These are phyloP conservation scores for Rhagonycha lutea DNA, from an alignment of 2,888 invertebrate genomes.

Conservation along the genomic window DNA sequence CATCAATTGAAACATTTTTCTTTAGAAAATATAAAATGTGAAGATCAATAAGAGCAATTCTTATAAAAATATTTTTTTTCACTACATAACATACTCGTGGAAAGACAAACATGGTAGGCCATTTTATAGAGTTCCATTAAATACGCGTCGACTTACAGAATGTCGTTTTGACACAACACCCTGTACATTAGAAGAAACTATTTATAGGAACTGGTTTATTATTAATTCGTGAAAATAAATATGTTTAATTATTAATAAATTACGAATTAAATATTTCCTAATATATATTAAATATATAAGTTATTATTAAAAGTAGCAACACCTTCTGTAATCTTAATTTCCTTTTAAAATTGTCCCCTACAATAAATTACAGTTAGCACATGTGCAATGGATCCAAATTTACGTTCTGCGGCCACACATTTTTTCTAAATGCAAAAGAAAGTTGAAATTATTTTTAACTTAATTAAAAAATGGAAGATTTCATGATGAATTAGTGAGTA, in stretches of 20 bases:
- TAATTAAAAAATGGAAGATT: not conserved
- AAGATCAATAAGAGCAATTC: constrained; percentile 29
- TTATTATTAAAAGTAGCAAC: too few species aligned
- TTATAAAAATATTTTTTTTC: constrained; percentile 42
- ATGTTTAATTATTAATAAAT: too few species aligned
- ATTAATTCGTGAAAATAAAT: too few species aligned
- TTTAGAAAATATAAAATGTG: constrained; percentile 14
- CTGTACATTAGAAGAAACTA: constrained; percentile 13
- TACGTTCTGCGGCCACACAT: too few species aligned
- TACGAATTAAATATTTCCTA: too few species aligned
- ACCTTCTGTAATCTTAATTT: too few species aligned
- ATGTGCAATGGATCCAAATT: not conserved
- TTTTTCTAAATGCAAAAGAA: too few species aligned
- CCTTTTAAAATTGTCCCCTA: too few species aligned
- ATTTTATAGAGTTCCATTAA: constrained; percentile 34
- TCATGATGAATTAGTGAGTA: not conserved
- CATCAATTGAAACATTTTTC: not conserved
- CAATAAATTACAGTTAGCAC: too few species aligned
- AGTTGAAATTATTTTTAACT: too few species aligned
- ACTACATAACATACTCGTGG: constrained; percentile 40
- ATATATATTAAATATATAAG: too few species aligned
- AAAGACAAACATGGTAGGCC: constrained; percentile 50
- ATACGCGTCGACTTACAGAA: constrained; percentile 15
- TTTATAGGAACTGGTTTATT: constrained; percentile 26
- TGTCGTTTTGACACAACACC: constrained; percentile 11